Evolutionary conservation across 1,140 invertebrate genomes (phyloP), one percentile per base, ranked within the genome.

Genomic region (Calephelis nemesis): DNA sequence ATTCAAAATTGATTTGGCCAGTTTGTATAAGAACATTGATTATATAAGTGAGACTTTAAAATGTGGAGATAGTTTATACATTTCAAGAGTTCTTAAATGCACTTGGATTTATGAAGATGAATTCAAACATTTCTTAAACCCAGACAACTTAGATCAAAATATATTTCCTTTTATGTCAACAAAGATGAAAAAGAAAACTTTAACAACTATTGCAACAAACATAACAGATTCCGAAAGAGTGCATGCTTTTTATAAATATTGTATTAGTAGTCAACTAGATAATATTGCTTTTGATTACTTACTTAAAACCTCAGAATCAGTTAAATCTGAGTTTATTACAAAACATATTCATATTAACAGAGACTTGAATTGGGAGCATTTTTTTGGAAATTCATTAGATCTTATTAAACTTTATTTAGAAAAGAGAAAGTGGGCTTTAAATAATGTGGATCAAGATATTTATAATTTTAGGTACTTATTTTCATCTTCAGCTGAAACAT

Each of bases 1-100:
- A 42, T 76, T 58, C 62, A 79, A 79, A 74, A 79, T 79, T 47
- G 74, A 77, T 71, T 68, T 79, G 42, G 78, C 78, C 30, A 74
- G 71, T 39, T 40, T 73, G 45, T 71, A 72, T 47, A 77, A 70
- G 66, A 71, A 77, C 65, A 40, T 74, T 30, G 65, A 73, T 67
- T 79, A 77, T 54, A 67, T 79, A 30, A 30, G 68, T 48, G 71
- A 77, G 40, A 70, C 70, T n/a, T 54, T 79, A 7, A 79, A 74
- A 70, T 70, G 72, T 58, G 78, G 78, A 10, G 78, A 79, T 58
- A 67, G 60, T 49, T 68, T 79, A 8, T 77, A 76, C 49, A 68
- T 79, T 65, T 74, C 76, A 47, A 77, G 71, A 65, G 76, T 69
- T 42, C 68, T 69, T 19, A 74, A 72, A 42, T 72, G 63, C 11